Conservation (phyloP, 2,113 vertebrate species). For the Malaclemys terrapin region DNA sequence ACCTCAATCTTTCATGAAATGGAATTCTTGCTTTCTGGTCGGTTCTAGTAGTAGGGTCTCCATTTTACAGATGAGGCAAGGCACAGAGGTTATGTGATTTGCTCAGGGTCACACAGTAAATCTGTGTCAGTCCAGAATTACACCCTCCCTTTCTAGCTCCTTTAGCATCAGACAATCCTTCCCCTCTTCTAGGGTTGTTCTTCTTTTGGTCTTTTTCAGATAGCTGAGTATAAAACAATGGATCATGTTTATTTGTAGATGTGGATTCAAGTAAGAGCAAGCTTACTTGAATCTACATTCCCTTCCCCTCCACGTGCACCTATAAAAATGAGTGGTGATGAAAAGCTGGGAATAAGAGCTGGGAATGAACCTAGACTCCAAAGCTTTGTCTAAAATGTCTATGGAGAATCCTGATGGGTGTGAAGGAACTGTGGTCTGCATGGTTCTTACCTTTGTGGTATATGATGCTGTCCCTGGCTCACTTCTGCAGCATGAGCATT, state of each 20-base stretch:
- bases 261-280: neutral
- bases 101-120: neutral
- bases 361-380: fast-evolving
- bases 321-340: neutral
- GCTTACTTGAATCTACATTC: neutral
- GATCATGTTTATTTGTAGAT: neutral
- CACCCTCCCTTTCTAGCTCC: neutral
- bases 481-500: too few species aligned
- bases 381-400: neutral
- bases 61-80: neutral
- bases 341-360: neutral
- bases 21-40: neutral
- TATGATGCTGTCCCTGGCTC: too few species aligned
- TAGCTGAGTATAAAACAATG: neutral
- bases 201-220: neutral
- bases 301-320: neutral
- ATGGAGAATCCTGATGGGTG: too few species aligned
- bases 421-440: too few species aligned
- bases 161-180: neutral
- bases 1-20: too few species aligned
- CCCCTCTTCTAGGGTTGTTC: neutral
- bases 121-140: neutral
- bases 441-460: too few species aligned
- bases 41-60: neutral
- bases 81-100: neutral